Evolutionary conservation across 2,797 vertebrate genomes (phyloP).

Genomic region (Hylomyscus alleni): DNA sequence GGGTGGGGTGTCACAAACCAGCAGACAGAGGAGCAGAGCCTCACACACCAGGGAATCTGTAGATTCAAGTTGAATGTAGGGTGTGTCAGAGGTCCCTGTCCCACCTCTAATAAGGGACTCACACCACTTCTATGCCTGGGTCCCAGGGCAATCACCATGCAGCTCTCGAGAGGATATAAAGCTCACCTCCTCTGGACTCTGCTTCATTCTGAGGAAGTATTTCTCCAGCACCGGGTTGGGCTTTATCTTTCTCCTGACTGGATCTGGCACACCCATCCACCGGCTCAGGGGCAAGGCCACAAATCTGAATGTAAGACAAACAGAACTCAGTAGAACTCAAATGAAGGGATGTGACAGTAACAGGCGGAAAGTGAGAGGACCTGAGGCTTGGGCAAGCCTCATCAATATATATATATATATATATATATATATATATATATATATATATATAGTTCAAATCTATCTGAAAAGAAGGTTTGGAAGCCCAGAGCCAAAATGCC

Average conservation of each 20-base stretch:
- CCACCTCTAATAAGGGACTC: background rate
- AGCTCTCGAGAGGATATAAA: rapidly evolving
- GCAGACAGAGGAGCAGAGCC: background rate
- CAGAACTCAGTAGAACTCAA: background rate
- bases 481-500: background rate
- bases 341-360: background rate
- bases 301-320: constrained; percentile 86
- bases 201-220: constrained; percentile 80
- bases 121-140: background rate
- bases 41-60: too few relatives aligned
- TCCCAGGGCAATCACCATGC: too few relatives aligned
- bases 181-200: constrained; percentile 89
- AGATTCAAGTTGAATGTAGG: too few relatives aligned
- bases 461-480: background rate
- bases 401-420: too few relatives aligned
- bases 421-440: too few relatives aligned
- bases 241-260: constrained; percentile 83
- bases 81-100: background rate
- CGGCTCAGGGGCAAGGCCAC: constrained; percentile 92
- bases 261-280: constrained; percentile 91
- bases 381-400: background rate
- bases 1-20: background rate
- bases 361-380: background rate
- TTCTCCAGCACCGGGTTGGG: constrained; percentile 75
- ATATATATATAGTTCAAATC: background rate